Percentiles rank a stretch among this genome's conserved stretches.
phyloP scores from a whole-genome alignment of 2,797 vertebrate species.

The Acridotheres tristis region DNA sequence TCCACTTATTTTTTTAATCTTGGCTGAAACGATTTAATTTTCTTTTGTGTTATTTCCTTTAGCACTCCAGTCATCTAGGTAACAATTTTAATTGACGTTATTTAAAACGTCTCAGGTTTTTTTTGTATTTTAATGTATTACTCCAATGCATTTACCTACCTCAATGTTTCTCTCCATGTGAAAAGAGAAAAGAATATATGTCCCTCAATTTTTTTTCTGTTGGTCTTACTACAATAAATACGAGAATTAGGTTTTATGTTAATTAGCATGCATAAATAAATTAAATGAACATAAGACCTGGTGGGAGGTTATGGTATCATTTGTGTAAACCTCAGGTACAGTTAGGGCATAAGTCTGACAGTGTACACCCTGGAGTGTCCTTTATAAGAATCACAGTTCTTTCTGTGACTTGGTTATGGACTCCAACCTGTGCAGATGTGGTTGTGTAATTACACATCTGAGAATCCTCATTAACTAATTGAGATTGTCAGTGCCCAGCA shows the following conservation, averaged over 20 bases:
- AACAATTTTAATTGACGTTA: neutral
- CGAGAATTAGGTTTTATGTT: neutral
- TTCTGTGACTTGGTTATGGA: neutral
- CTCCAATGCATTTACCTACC: neutral
- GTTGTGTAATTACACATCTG: constrained; percentile 27
- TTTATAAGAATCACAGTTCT: constrained; percentile 38
- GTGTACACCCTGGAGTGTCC: neutral
- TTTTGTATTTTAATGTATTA: neutral
- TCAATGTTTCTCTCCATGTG: neutral
- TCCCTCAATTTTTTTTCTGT: neutral
- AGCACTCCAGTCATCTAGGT: neutral
- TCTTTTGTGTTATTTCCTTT: neutral
- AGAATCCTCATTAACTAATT: constrained; percentile 56
- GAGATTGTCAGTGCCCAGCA: neutral
- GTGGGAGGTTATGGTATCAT: neutral
- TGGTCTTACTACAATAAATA: neutral
- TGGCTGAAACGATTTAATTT: neutral
- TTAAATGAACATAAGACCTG: neutral
- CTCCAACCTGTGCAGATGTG: constrained; percentile 43
- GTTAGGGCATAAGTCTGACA: neutral
- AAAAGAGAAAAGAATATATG: neutral
- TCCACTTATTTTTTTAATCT: neutral
- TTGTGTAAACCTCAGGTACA: neutral
- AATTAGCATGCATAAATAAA: neutral
- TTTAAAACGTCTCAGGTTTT: neutral